Conservation (phyloP, 2,888 invertebrate genomes). For the Thumatha senex region DNA sequence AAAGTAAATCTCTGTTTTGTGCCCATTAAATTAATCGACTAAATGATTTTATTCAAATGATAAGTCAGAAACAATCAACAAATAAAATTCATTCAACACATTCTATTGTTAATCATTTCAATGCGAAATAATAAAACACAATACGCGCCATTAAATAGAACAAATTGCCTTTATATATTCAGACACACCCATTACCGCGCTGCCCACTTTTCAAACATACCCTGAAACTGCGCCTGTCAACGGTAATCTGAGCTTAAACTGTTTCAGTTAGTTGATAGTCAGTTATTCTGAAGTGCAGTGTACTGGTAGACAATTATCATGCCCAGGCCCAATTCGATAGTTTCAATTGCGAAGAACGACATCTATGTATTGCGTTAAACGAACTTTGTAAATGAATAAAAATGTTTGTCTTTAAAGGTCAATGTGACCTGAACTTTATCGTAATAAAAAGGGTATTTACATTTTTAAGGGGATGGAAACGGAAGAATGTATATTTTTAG, state of each 20-base stretch:
- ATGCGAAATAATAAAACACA: no score
- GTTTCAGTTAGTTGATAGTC: slow-evolving; percentile 28
- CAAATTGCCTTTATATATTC: no score
- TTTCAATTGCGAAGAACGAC: slow-evolving; percentile 29
- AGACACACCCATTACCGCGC: not conserved
- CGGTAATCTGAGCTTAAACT: slow-evolving; percentile 22
- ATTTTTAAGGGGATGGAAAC: no score
- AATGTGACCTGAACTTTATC: no score
- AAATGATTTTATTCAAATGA: no score
- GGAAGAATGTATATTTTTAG: no score
- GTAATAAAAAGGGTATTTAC: no score
- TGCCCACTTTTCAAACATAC: not conserved
- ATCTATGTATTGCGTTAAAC: slow-evolving; percentile 14
- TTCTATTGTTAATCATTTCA: not conserved
- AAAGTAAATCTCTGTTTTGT: no score
- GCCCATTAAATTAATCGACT: no score
- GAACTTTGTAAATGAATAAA: no score
- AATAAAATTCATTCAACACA: not conserved
- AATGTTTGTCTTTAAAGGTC: no score
- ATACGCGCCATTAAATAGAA: not conserved
- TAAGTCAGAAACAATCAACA: no score
- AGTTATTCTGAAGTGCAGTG: slow-evolving; percentile 32
- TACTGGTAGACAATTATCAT: slow-evolving; percentile 34
- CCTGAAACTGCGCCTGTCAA: not conserved
- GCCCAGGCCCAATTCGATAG: slow-evolving; percentile 24